Evolutionary conservation across 2,113 vertebrate genomes (phyloP).

Genomic region (Oriolus oriolus): DNA sequence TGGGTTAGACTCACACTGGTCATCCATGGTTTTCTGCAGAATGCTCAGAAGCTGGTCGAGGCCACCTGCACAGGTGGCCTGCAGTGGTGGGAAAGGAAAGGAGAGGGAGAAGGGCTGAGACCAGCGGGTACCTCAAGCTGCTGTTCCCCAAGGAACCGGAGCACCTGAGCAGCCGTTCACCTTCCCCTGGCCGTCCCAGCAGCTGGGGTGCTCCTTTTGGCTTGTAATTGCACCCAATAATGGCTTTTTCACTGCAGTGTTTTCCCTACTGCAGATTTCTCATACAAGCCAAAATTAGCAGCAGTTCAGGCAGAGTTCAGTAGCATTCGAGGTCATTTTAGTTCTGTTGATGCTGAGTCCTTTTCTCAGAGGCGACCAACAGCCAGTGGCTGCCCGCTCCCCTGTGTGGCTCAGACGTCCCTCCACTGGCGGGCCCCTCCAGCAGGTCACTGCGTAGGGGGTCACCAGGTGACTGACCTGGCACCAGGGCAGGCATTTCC

Average conservation of each 20-base stretch:
- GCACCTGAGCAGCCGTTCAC: rapidly evolving
- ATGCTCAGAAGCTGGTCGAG: neutral
- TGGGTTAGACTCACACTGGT: rapidly evolving
- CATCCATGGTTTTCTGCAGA: neutral
- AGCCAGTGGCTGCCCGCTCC: neutral
- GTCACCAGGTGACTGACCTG: neutral
- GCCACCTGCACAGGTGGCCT: neutral
- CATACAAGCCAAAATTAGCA: neutral
- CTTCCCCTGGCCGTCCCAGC: neutral
- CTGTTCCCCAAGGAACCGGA: neutral
- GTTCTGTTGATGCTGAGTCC: neutral
- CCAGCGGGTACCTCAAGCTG: rapidly evolving
- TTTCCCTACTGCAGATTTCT: neutral
- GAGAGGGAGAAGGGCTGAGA: neutral
- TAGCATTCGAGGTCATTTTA: neutral
- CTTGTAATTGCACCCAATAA: neutral
- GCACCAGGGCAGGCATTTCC: neutral
- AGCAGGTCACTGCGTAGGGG: neutral
- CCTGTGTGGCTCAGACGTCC: neutral
- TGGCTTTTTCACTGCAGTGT: neutral
- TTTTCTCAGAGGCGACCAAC: rapidly evolving
- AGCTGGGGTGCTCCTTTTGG: neutral
- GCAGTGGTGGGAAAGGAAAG: neutral
- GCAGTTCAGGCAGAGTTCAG: conserved; percentile 28
- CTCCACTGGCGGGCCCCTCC: neutral